These are phyloP conservation scores for Gasteruption jaculator DNA, from an alignment of 2,888 invertebrate genomes.

Conservation along the genomic window DNA sequence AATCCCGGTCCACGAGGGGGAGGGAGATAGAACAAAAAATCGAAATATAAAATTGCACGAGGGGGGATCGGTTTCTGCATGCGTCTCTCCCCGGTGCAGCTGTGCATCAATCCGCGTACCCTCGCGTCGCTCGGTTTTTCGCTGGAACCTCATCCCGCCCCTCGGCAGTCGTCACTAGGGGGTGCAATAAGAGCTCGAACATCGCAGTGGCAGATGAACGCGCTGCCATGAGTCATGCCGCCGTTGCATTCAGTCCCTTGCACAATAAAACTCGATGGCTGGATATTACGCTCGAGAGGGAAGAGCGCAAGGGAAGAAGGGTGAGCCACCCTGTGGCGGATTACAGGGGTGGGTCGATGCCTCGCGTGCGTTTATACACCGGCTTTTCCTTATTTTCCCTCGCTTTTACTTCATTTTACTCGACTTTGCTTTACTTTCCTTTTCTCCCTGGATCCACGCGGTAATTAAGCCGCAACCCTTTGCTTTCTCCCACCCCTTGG, in stretches of 20 bases:
- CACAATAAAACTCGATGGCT: constrained; percentile 30
- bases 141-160: too few relatives aligned
- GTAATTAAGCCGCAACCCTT: constrained; percentile 19
- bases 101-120: too few relatives aligned
- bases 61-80: too few relatives aligned
- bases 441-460: constrained; percentile 17
- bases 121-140: too few relatives aligned
- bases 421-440: background rate
- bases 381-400: background rate
- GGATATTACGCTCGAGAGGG: background rate
- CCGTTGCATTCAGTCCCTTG: constrained; percentile 26
- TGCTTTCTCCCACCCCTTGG: constrained; percentile 1
- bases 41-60: constrained; percentile 7
- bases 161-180: too few relatives aligned
- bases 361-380: constrained; percentile 6
- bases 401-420: background rate
- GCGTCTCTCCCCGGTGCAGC: too few relatives aligned
- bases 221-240: constrained; percentile 30
- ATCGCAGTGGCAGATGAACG: constrained; percentile 31
- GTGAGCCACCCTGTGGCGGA: background rate
- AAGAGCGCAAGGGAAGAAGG: background rate
- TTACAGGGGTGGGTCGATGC: constrained; percentile 22
- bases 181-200: constrained; percentile 33
- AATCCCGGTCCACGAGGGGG: constrained; percentile 4
- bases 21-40: constrained; percentile 15